Conservation (phyloP, 2,888 invertebrate genomes). For the Heliconius aoede region DNA sequence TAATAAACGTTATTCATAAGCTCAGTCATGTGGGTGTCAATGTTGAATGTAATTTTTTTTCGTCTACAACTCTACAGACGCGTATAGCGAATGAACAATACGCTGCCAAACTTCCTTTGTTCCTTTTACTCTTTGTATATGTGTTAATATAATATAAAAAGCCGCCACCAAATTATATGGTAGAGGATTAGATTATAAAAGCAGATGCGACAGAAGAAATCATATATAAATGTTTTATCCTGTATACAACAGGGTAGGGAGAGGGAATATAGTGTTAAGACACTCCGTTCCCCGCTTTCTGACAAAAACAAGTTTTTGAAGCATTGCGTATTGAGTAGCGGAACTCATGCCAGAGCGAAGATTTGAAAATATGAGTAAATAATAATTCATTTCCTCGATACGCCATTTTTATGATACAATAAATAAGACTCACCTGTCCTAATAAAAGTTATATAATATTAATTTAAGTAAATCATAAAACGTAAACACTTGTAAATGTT, state of each 20-base stretch:
- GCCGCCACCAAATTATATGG: constrained; percentile 59
- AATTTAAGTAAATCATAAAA: background rate
- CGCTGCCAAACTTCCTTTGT: constrained; percentile 80
- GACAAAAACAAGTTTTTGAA: no score
- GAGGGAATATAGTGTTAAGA: no score
- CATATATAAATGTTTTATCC: background rate
- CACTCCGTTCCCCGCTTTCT: no score
- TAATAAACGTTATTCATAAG: constrained; percentile 36
- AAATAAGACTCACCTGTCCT: constrained; percentile 4
- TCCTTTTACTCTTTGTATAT: constrained; percentile 64
- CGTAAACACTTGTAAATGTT: background rate
- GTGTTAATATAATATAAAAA: constrained; percentile 50
- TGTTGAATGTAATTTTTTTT: constrained; percentile 70
- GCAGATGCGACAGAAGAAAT: constrained; percentile 38
- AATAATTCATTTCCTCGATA: background rate
- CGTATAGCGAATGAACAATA: constrained; percentile 68
- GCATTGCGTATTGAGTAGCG: no score
- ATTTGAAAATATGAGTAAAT: no score
- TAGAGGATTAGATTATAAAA: constrained; percentile 41
- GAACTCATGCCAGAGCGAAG: no score
- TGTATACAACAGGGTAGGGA: no score
- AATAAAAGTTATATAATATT: constrained; percentile 2
- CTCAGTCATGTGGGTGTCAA: constrained; percentile 59
- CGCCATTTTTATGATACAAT: background rate
- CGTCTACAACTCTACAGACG: constrained; percentile 65